Conservation (phyloP, 2,888 invertebrate species). For the Ramazzottius varieornatus region DNA sequence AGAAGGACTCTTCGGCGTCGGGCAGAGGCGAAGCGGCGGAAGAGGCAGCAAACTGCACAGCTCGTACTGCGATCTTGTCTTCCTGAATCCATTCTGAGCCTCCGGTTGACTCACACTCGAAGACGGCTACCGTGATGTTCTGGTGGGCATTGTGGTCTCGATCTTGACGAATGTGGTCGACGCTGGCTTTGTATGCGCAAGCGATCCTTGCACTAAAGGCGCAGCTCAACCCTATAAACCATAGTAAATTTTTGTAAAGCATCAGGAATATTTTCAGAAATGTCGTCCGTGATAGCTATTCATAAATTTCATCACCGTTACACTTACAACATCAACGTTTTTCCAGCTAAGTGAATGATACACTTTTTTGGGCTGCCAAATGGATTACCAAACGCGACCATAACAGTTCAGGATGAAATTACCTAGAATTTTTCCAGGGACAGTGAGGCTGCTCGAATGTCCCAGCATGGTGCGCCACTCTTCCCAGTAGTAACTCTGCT, state of each 20-base stretch:
- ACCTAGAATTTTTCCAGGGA: background rate
- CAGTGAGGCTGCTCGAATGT: background rate
- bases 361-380: too few species aligned
- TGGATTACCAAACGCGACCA: too few species aligned
- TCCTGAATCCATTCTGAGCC: constrained; percentile 65
- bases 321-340: too few species aligned
- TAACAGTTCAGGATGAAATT: too few species aligned
- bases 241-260: too few species aligned
- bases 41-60: background rate
- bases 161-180: background rate
- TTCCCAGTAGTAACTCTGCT: constrained; percentile 40
- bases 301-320: too few species aligned
- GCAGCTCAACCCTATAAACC: constrained; percentile 39
- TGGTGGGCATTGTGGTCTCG: constrained; percentile 11
- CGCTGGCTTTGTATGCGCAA: constrained; percentile 75
- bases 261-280: too few species aligned
- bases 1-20: background rate
- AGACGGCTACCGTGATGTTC: constrained; percentile 50
- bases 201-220: constrained; percentile 92
- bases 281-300: too few species aligned
- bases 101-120: constrained; percentile 95
- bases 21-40: background rate
- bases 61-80: constrained; percentile 41
- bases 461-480: constrained; percentile 57
- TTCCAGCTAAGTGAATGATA: too few species aligned